Base-by-base conservation (phyloP, 2,888 invertebrate species). In the Pheosia gnoma region DNA sequence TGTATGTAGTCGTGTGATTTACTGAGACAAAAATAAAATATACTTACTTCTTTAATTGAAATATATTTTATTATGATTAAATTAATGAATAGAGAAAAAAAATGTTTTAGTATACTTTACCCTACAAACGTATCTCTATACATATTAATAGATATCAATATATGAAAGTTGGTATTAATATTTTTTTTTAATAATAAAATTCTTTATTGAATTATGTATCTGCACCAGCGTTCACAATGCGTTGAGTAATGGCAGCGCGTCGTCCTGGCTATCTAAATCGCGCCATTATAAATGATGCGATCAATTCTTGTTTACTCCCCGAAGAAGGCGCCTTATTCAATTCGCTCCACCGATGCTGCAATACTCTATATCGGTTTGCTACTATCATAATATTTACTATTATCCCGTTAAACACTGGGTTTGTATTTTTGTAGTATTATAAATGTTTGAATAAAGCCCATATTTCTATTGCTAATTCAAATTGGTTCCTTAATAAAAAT, bases 281-380 rank as follows among this genome's bases (percentile, higher is more conserved):
- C 83, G 75, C 67, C 80, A 83, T 87, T 88, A 89, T 90, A 89
- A 90, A 90, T 88, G 90, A 87, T 82, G 86, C 85, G 83, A 91
- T 90, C 90, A 87, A 84, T 88, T 88, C 86, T 85, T 88, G 88
- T 87, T 89, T 85, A 84, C 84, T 82, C 82, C 75, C 78, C 60
- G 63, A 72, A 75, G 80, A 72, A 45, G 45, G 67, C 78, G 78
- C 75, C 72, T 71, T 66, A 74, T 78, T 79, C 81, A 75, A 78
- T 79, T 74, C 75, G 53, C 67, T 57, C 57, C 13, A 25, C 57
- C 36, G 57, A 57, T 4, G 36, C 39, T 43, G 57, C 57, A 36
- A 13, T 45, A 43, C 11, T 7, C 36, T 25, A 7, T 45, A 36
- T 57, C 41, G 43, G 57, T 36, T 57, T 10, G 41, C 8, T 47